phyloP scores from a whole-genome alignment of 2,113 vertebrate genomes.

The Gymnogyps californianus region DNA sequence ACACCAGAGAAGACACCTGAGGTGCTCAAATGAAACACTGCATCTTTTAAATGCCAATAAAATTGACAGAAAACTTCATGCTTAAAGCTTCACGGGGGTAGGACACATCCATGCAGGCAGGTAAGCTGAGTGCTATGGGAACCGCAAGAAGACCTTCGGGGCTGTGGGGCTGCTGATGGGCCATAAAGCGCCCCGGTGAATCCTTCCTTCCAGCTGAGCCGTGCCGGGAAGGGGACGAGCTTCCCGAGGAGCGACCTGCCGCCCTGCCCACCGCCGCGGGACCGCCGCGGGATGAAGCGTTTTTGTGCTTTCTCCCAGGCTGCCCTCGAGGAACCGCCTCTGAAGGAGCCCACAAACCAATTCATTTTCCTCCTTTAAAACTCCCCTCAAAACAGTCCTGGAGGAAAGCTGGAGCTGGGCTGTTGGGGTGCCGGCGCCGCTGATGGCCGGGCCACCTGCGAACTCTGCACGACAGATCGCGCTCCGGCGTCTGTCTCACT shows the following conservation, averaged over 20 bases:
- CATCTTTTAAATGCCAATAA: background rate
- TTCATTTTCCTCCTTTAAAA: background rate
- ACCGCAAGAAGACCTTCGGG: background rate
- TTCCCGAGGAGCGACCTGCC: background rate
- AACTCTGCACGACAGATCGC: fast-evolving
- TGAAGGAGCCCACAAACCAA: background rate
- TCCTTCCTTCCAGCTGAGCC: background rate
- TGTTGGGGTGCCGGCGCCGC: background rate
- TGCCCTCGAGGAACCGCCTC: background rate
- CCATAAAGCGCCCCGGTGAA: too few relatives aligned
- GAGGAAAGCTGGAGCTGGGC: background rate
- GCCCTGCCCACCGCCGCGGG: fast-evolving
- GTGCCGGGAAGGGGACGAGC: background rate
- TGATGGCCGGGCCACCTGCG: background rate
- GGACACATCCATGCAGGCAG: too few relatives aligned
- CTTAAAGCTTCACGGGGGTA: background rate
- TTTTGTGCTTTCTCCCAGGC: background rate
- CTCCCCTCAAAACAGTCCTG: background rate
- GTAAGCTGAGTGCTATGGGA: background rate
- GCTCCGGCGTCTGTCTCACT: background rate
- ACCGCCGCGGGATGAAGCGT: background rate
- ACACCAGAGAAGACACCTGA: background rate
- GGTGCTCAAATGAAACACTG: background rate
- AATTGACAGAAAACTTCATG: background rate
- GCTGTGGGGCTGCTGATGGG: background rate